A percentile compares a stretch with the other conserved stretches of the same genome.
phyloP scores from a whole-genome alignment of 2,888 invertebrate genomes.

The Boloria euphrosyne region DNA sequence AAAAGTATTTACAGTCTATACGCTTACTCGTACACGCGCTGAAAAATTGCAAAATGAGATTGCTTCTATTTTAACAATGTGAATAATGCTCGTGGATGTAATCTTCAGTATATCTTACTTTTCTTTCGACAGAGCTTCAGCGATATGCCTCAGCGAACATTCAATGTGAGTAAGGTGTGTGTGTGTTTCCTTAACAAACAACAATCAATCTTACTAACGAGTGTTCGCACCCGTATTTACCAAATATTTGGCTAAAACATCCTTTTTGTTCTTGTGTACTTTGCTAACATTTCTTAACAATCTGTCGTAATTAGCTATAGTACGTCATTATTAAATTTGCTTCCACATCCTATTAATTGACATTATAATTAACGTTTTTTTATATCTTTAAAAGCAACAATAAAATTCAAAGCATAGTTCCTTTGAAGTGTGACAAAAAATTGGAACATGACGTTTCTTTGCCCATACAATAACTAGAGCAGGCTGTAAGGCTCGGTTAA shows the following conservation, averaged over 20 bases:
- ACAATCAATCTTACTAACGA: conserved; percentile 60
- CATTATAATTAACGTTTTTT: no score
- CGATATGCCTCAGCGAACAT: conserved; percentile 57
- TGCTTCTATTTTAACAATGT: conserved; percentile 24
- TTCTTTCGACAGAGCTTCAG: conserved; percentile 61
- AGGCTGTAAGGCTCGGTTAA: conserved; percentile 16
- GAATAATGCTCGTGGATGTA: conserved; percentile 5
- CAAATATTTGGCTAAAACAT: conserved; percentile 35
- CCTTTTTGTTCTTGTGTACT: conserved; percentile 20
- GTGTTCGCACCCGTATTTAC: conserved; percentile 32
- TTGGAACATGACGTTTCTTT: conserved; percentile 19
- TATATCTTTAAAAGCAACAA: neutral
- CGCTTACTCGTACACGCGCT: conserved; percentile 4
- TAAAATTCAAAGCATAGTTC: neutral
- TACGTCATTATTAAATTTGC: neutral
- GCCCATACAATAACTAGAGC: conserved; percentile 5
- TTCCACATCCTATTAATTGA: neutral
- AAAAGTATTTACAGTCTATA: neutral
- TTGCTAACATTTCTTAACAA: conserved; percentile 6
- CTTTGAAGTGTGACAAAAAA: conserved; percentile 11
- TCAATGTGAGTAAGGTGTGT: conserved; percentile 71
- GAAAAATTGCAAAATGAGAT: conserved; percentile 9
- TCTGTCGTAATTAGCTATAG: neutral
- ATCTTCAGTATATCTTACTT: conserved; percentile 36
- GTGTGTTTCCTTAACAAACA: conserved; percentile 61